Conservation (phyloP, 2,797 vertebrate species). For the Sebastes hubbsi region DNA sequence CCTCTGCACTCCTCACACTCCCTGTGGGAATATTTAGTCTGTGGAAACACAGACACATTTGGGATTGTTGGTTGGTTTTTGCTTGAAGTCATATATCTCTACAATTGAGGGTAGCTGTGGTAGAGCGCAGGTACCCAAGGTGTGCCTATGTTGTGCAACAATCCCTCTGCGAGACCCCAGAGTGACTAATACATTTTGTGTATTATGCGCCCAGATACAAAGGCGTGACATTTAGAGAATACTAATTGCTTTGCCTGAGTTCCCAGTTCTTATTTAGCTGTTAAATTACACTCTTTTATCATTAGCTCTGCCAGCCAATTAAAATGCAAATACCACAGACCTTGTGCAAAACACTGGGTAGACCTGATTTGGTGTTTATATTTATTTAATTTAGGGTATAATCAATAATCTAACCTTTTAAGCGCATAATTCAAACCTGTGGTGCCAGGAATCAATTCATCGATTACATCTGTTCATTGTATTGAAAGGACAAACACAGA, state of each 20-base stretch:
- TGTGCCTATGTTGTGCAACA: slow-evolving; percentile 22
- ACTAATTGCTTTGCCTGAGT: slow-evolving; percentile 42
- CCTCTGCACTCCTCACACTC: slow-evolving; percentile 35
- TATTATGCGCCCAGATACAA: slow-evolving; percentile 33
- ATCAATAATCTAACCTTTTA: slow-evolving; percentile 25
- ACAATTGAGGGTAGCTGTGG: slow-evolving; percentile 6
- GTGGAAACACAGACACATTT: slow-evolving; percentile 42
- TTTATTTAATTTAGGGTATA: slow-evolving; percentile 4
- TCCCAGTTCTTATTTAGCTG: slow-evolving; percentile 41
- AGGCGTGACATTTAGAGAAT: slow-evolving; percentile 54
- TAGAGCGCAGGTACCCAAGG: slow-evolving; percentile 24
- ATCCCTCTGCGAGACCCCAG: slow-evolving; percentile 7
- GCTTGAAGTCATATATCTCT: slow-evolving; percentile 25
- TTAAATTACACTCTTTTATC: slow-evolving; percentile 46
- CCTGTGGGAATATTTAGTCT: slow-evolving; percentile 40
- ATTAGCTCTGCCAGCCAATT: slow-evolving; percentile 52
- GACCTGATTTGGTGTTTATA: slow-evolving; percentile 19
- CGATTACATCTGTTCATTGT: slow-evolving; percentile 4
- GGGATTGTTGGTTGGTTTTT: slow-evolving; percentile 42
- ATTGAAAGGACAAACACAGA: slow-evolving; percentile 22
- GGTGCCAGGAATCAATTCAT: neutral
- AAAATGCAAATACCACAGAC: slow-evolving; percentile 53
- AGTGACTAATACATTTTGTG: slow-evolving; percentile 32
- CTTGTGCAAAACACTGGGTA: slow-evolving; percentile 16
- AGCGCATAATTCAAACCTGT: neutral